These are phyloP conservation scores for Elymnias hypermnestra DNA, from an alignment of 1,140 invertebrate genomes.

Conservation along the genomic window DNA sequence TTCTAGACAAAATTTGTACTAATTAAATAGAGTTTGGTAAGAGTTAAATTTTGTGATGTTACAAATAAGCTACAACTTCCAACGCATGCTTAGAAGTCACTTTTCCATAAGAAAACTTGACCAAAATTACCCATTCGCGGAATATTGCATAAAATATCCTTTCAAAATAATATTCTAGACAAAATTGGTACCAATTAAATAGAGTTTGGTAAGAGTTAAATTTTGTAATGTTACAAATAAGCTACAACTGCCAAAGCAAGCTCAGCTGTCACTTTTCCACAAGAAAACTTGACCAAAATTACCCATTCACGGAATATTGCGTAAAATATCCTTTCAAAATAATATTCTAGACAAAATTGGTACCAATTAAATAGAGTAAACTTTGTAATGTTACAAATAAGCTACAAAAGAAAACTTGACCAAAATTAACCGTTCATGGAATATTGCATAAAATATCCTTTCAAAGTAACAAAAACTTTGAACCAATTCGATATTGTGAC, in stretches of 20 bases:
- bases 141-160: background rate
- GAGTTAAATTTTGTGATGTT: no score
- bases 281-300: background rate
- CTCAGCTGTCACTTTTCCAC: slow-evolving; percentile 55
- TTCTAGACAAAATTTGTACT: background rate
- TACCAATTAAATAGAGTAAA: background rate
- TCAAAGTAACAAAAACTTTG: background rate
- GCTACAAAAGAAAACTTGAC: background rate
- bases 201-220: no score
- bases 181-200: background rate
- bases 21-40: no score
- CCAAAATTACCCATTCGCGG: background rate
- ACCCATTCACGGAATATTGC: background rate
- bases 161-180: background rate
- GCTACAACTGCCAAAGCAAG: no score
- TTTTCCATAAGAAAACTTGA: slow-evolving; percentile 32
- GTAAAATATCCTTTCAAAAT: background rate
- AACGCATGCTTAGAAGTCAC: slow-evolving; percentile 55
- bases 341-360: background rate
- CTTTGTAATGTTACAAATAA: no score
- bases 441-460: background rate
- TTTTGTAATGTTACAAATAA: no score
- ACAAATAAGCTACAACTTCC: no score
- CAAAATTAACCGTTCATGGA: background rate
- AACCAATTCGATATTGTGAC: background rate